A percentile compares a stretch with the other conserved stretches of the same genome.
Evolutionary conservation across 1,140 invertebrate species (phyloP).

Genomic region (Drosophila santomea): DNA sequence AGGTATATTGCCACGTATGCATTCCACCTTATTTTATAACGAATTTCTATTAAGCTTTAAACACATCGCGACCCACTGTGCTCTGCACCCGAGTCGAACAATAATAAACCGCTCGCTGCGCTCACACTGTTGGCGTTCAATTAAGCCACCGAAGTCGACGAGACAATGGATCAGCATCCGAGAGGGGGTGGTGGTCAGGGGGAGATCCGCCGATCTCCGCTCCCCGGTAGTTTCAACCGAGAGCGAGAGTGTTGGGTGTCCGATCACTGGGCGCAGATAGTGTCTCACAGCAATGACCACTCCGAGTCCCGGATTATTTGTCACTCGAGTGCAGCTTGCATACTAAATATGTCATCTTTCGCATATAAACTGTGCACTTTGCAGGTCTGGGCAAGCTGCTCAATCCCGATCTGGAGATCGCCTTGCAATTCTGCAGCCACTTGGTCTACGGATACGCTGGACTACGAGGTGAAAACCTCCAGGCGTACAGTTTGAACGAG

Average conservation of each 20-base stretch:
- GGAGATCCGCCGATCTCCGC: slow-evolving; percentile 2
- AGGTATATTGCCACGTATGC: too few relatives aligned
- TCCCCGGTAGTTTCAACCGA: slow-evolving; percentile 1
- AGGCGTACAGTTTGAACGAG: slow-evolving; percentile 89
- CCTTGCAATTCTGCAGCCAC: slow-evolving; percentile 92
- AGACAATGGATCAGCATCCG: slow-evolving; percentile 53
- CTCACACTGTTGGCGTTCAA: slow-evolving; percentile 54
- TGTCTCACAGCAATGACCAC: slow-evolving; percentile 8
- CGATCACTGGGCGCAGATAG: slow-evolving; percentile 11
- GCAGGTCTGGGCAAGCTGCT: slow-evolving; percentile 92
- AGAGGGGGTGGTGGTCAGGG: slow-evolving; percentile 10
- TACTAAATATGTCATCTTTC: slow-evolving; percentile 1
- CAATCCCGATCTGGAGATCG: slow-evolving; percentile 90
- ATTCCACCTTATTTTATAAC: too few relatives aligned
- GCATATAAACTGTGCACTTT: slow-evolving; percentile 1
- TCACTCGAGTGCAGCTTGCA: slow-evolving; percentile 29
- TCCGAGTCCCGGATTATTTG: slow-evolving; percentile 26
- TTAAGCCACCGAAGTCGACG: slow-evolving; percentile 58
- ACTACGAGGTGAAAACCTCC: slow-evolving; percentile 89
- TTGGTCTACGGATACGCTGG: slow-evolving; percentile 94
- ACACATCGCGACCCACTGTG: slow-evolving; percentile 18
- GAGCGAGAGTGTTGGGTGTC: slow-evolving; percentile 22
- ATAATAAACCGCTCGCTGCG: slow-evolving; percentile 49
- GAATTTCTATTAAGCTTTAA: not conserved
- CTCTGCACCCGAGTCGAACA: slow-evolving; percentile 14